Evolutionary conservation across 1,140 invertebrate genomes (phyloP).

Genomic region (Brachionus sp.): DNA sequence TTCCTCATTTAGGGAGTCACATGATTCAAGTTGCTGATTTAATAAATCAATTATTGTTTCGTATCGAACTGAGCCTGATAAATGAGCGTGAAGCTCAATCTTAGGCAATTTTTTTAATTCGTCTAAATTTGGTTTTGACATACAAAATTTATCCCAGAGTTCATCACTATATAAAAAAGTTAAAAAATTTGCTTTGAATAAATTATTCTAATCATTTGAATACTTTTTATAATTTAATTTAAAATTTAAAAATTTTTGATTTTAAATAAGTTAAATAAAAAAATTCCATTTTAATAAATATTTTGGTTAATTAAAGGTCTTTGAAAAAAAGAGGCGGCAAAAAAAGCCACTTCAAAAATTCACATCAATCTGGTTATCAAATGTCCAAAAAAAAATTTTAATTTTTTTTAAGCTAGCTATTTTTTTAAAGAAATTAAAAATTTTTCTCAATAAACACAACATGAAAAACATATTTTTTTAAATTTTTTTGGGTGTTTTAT

Average conservation of each 20-base stretch:
- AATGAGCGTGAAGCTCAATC: constrained; percentile 44
- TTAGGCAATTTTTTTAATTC: background rate
- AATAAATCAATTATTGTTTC: background rate
- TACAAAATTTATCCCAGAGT: background rate
- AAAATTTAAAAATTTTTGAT: background rate
- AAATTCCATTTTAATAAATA: no score
- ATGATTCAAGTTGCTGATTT: background rate
- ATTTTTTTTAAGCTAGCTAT: no score
- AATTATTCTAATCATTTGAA: background rate
- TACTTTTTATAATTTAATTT: no score
- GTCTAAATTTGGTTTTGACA: background rate
- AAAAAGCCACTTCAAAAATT: no score
- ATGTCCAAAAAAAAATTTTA: no score
- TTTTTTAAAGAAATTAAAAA: no score
- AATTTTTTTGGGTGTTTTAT: no score
- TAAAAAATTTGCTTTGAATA: background rate
- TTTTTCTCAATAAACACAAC: no score
- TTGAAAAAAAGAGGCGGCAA: no score
- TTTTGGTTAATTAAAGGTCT: no score
- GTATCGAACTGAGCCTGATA: constrained; percentile 30
- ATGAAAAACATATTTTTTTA: no score
- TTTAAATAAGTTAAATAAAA: background rate
- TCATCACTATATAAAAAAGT: background rate
- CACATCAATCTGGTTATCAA: no score
- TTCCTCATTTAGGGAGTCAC: background rate